A percentile compares a stretch with the other conserved stretches of the same genome.
Evolutionary conservation across 2,113 vertebrate species (phyloP).

Genomic region (Triplophysa tibetana): DNA sequence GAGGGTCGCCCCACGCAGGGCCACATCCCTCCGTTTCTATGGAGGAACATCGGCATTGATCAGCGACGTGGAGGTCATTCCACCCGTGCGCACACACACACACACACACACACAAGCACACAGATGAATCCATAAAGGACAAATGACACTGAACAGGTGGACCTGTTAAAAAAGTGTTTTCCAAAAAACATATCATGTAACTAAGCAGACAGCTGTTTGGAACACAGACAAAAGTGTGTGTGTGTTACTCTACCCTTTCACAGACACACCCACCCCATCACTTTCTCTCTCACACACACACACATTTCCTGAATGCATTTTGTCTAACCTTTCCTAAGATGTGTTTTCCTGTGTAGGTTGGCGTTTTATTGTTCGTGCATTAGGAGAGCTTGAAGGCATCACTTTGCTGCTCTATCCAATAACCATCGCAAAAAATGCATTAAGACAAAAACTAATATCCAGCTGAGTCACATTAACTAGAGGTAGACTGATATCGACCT

Average conservation of each 20-base stretch:
- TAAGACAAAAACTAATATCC: neutral
- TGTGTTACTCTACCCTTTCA: conserved; percentile 28
- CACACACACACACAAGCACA: conserved; percentile 12
- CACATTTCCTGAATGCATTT: conserved; percentile 19
- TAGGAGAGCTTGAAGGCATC: neutral
- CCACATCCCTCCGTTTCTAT: conserved; percentile 39
- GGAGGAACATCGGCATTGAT: conserved; percentile 25
- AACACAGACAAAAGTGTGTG: conserved; percentile 41
- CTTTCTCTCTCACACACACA: neutral
- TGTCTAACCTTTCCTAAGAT: neutral
- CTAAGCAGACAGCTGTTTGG: conserved; percentile 56
- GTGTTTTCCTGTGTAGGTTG: conserved; percentile 1
- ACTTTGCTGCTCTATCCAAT: neutral
- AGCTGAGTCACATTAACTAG: neutral
- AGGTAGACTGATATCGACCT: neutral
- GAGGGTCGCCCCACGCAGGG: conserved; percentile 38
- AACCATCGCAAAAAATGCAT: neutral
- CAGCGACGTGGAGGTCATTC: conserved; percentile 33
- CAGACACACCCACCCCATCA: conserved; percentile 26
- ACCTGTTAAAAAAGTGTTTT: conserved; percentile 26
- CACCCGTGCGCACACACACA: neutral
- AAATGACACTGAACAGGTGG: conserved; percentile 51
- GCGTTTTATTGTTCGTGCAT: conserved; percentile 19
- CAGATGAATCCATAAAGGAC: conserved; percentile 35
- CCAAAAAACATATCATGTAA: conserved; percentile 49